These are phyloP conservation scores for Potamilus streckersoni DNA, from an alignment of 1,140 invertebrate species.

Conservation along the genomic window DNA sequence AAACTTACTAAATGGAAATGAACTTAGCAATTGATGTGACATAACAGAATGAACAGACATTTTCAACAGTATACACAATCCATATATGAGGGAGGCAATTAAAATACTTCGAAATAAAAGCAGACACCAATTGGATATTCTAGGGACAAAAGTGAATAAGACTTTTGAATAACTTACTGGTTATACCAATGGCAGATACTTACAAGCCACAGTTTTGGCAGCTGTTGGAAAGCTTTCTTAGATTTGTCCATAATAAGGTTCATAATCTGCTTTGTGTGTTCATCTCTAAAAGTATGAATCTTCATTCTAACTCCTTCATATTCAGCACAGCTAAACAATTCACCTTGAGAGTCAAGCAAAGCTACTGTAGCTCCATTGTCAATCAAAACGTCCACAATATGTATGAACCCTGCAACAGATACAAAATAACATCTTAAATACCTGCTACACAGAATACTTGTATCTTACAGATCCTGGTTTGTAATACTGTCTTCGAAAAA, in stretches of 20 bases:
- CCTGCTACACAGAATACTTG: neutral
- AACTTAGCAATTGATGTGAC: no score
- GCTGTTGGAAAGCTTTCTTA: slow-evolving; percentile 37
- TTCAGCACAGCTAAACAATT: slow-evolving; percentile 46
- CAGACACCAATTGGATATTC: no score
- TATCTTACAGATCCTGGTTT: neutral
- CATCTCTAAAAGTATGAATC: slow-evolving; percentile 44
- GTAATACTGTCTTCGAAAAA: no score
- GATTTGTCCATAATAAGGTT: slow-evolving; percentile 44
- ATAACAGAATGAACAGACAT: no score
- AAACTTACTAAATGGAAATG: no score
- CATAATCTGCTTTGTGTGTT: slow-evolving; percentile 50
- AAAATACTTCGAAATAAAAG: no score
- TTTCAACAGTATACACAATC: no score
- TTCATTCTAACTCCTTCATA: slow-evolving; percentile 55
- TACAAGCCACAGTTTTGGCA: slow-evolving; percentile 54
- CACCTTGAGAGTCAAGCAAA: slow-evolving; percentile 42
- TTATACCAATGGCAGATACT: slow-evolving; percentile 6
- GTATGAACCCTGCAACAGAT: slow-evolving; percentile 48
- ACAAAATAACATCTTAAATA: slow-evolving; percentile 4
- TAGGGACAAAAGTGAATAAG: no score
- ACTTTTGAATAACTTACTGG: no score
- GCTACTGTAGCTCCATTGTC: slow-evolving; percentile 54
- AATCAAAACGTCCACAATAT: slow-evolving; percentile 49
- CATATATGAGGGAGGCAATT: no score